These are phyloP conservation scores for Alcedo quadribrachys DNA, from an alignment of 2,797 vertebrate species.

Conservation along the genomic window DNA sequence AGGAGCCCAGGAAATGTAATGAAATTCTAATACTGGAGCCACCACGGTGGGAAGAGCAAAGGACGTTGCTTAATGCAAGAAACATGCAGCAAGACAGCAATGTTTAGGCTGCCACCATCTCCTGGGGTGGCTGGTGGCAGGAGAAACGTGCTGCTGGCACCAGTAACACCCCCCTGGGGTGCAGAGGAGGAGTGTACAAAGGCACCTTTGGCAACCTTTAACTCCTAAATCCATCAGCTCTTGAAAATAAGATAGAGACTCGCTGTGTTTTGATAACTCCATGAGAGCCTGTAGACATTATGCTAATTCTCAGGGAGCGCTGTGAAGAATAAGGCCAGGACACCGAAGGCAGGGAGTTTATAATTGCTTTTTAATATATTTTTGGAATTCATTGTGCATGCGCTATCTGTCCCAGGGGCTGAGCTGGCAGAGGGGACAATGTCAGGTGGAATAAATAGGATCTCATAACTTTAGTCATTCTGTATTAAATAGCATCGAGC, in stretches of 20 bases:
- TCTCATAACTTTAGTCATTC: slow-evolving; percentile 64
- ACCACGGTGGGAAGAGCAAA: slow-evolving; percentile 17
- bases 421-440: slow-evolving; percentile 55
- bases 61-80: slow-evolving; percentile 22
- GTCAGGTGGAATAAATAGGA: slow-evolving; percentile 64
- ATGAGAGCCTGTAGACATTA: slow-evolving; percentile 69
- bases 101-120: slow-evolving; percentile 27
- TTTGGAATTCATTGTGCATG: slow-evolving; percentile 74
- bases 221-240: slow-evolving; percentile 47
- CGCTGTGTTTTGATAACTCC: slow-evolving; percentile 67
- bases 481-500: slow-evolving; percentile 23
- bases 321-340: slow-evolving; percentile 63
- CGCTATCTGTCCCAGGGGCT: slow-evolving; percentile 46
- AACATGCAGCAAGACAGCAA: neutral
- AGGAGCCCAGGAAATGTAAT: slow-evolving; percentile 28
- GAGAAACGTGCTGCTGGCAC: neutral
- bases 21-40: slow-evolving; percentile 11
- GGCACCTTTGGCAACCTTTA: slow-evolving; percentile 60
- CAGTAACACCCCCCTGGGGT: neutral
- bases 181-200: neutral
- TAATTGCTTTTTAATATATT: slow-evolving; percentile 80
- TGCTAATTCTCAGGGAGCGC: slow-evolving; percentile 70
- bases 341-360: slow-evolving; percentile 70
- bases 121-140: neutral
- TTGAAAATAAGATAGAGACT: slow-evolving; percentile 67